Evolutionary conservation across 2,113 vertebrate genomes (phyloP).

Genomic region (Neogale vison): DNA sequence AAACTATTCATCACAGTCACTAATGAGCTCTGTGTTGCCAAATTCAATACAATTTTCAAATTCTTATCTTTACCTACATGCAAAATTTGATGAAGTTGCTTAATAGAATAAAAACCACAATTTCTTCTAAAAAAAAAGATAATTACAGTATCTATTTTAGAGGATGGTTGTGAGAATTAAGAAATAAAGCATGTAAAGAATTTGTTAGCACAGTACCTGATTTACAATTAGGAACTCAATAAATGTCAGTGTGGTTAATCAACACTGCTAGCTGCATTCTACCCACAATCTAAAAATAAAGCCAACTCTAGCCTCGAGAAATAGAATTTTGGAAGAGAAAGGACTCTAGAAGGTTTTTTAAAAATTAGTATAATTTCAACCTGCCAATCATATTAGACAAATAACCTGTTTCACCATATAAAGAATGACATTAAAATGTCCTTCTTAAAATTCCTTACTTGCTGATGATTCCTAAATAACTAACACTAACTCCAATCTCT

Average conservation of each 20-base stretch:
- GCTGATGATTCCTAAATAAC: neutral
- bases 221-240: neutral
- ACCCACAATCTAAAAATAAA: neutral
- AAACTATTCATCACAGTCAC: neutral
- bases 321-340: neutral
- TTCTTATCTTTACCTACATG: neutral
- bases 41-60: neutral
- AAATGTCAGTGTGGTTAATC: neutral
- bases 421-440: constrained; percentile 21
- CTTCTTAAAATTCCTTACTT: neutral
- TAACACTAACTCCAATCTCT: neutral
- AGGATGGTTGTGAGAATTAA: neutral
- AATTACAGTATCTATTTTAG: neutral
- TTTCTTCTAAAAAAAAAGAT: neutral
- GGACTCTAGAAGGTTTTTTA: neutral
- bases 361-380: neutral
- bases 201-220: neutral
- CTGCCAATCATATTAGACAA: neutral
- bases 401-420: neutral
- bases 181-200: neutral
- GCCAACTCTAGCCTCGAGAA: neutral
- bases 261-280: neutral
- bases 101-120: neutral
- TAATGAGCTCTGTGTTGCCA: neutral
- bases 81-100: constrained; percentile 10